Base-by-base conservation (phyloP, 1,140 invertebrate species). In the Parapsyche elsis region DNA sequence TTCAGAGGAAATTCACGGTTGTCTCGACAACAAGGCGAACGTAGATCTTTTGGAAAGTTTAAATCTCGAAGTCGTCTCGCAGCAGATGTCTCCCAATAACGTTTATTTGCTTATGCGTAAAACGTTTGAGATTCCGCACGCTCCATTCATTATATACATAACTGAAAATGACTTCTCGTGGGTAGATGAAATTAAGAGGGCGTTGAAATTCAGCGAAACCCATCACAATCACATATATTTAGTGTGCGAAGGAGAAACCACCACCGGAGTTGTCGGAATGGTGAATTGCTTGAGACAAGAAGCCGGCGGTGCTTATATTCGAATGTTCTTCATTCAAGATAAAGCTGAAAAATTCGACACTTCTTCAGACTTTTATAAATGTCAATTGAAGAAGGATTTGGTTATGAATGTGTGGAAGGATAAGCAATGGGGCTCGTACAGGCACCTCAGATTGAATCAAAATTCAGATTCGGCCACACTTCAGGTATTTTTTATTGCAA, bases 221-320 rank as follows among this genome's bases (percentile, higher is more conserved):
- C 90, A 90, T 83, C 86, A 87, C 24, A 87, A 91, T 78, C 92
- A 92, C 82, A 89, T 97, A 45, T 92, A 96, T 84, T 86, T 96
- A 7, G 91, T 94, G n/a, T 91, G 90, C 70, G 90, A 94, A 85
- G 90, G 90, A 0, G 92, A 94, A 84, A 91, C 93, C 81, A 80
- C 81, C 46, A 61, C 79, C 86, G 97, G 98, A 75, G 90, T 97
- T 24, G 88, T 98, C 67, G 98, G 98, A 61, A 87, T 99, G 81
- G 92, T 94, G 75, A 97, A 96, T 83, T 99, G 98, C 86, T 89
- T 99, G 53, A 93, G 94, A 84, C 91, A 92, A 83, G 97, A 99
- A 88, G 90, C 93, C 9, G 95, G 95, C 70, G 96, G 96, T 70
- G 88, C 91, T 64, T 92, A 92, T 84, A 88, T 95, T 10, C 92